These are phyloP conservation scores for Daubentonia madagascariensis DNA, from an alignment of 2,113 vertebrate genomes.

Conservation along the genomic window DNA sequence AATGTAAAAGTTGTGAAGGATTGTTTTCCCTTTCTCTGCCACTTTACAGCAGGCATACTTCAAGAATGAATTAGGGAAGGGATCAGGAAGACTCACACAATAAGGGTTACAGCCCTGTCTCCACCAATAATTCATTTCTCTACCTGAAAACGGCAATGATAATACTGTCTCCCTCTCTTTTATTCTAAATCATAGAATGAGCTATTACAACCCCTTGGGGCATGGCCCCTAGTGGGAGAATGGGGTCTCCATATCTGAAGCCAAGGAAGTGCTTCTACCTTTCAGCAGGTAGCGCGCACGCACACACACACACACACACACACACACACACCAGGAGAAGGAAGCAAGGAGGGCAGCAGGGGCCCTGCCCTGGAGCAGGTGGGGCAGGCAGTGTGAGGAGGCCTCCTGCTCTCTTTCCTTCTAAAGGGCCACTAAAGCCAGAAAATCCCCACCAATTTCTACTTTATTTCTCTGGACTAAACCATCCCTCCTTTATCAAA, in stretches of 20 bases:
- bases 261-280: background rate
- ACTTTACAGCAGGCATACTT: background rate
- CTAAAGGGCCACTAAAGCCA: background rate
- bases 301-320: background rate
- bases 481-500: background rate
- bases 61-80: background rate
- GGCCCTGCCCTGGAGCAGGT: accelerated
- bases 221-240: background rate
- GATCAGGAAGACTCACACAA: background rate
- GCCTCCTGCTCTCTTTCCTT: background rate
- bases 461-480: background rate
- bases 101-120: no score
- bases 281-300: background rate
- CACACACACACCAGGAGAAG: background rate
- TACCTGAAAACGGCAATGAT: background rate
- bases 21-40: background rate
- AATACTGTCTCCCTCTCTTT: background rate
- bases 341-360: accelerated
- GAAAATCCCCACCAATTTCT: background rate
- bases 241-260: background rate
- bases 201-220: background rate
- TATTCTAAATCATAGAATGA: background rate
- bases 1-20: background rate
- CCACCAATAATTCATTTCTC: background rate
- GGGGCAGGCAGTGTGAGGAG: background rate